Conservation (phyloP, 2,113 vertebrate species). For the Calyptomena viridis region DNA sequence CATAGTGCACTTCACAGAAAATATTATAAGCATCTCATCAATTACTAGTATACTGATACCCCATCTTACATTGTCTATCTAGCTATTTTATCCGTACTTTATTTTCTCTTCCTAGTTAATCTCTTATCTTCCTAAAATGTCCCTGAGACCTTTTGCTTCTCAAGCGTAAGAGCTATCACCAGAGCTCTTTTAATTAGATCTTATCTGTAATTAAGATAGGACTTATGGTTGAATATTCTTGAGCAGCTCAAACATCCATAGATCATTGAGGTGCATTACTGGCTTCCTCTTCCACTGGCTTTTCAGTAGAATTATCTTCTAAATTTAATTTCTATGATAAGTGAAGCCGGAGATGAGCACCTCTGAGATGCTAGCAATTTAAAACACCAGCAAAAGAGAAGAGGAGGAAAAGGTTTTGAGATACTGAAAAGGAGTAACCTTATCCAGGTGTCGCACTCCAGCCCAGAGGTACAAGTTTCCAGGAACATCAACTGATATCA, state of each 20-base stretch:
- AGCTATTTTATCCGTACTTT: not conserved
- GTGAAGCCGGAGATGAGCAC: not conserved
- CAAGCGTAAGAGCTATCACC: not conserved
- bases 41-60: not conserved
- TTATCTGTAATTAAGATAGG: not conserved
- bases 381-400: not conserved
- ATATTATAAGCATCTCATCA: not conserved
- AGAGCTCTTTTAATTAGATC: not conserved
- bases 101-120: not conserved
- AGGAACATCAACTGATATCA: not conserved
- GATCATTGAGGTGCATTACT: not conserved
- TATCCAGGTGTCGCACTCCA: not conserved
- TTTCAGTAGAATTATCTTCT: not conserved
- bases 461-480: not conserved
- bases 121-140: not conserved
- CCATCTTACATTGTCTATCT: not conserved
- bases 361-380: not conserved
- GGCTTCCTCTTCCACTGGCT: not conserved
- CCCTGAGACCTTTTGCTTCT: not conserved
- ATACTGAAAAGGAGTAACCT: not conserved
- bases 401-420: not conserved
- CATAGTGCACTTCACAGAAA: not conserved
- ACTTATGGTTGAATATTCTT: not conserved
- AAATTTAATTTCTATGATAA: not conserved
- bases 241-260: not conserved